phyloP scores from a whole-genome alignment of 1,140 invertebrate genomes.

The Cydia amplana region DNA sequence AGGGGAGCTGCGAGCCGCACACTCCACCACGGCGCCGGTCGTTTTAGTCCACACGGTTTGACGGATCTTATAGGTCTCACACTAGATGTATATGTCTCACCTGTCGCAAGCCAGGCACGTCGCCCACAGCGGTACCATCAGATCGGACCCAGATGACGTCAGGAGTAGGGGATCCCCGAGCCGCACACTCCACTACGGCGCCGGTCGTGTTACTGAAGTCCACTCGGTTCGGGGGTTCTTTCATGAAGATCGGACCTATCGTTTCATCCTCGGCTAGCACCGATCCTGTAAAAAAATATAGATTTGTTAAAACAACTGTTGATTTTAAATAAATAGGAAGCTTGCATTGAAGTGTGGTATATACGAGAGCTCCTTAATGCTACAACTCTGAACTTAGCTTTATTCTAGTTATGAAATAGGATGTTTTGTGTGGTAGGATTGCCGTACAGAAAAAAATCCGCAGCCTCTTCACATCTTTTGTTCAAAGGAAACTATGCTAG shows the following conservation, averaged over 20 bases:
- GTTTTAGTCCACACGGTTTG: slow-evolving; percentile 91
- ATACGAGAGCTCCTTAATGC: not conserved
- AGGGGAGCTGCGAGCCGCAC: slow-evolving; percentile 92
- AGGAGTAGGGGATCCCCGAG: slow-evolving; percentile 93
- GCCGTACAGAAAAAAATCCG: not conserved
- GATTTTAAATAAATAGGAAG: too few species aligned
- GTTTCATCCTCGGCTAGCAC: slow-evolving; percentile 84
- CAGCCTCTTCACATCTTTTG: not conserved
- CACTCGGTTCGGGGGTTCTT: slow-evolving; percentile 93
- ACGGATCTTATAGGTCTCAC: too few species aligned
- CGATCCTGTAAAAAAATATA: slow-evolving; percentile 58
- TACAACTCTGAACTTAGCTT: not conserved
- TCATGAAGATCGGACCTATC: slow-evolving; percentile 93
- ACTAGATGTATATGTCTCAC: too few species aligned
- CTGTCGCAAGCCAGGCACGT: slow-evolving; percentile 85
- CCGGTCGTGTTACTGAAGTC: slow-evolving; percentile 97
- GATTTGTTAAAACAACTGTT: not conserved
- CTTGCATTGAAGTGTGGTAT: too few species aligned
- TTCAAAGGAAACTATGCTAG: slow-evolving; percentile 1
- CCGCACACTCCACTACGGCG: slow-evolving; percentile 94
- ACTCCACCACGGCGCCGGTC: slow-evolving; percentile 94
- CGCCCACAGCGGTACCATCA: slow-evolving; percentile 93
- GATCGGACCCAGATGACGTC: slow-evolving; percentile 95
- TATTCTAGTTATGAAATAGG: slow-evolving; percentile 5
- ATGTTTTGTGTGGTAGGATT: not conserved